phyloP scores from a whole-genome alignment of 2,113 vertebrate species.

The Bujurquina vittata region DNA sequence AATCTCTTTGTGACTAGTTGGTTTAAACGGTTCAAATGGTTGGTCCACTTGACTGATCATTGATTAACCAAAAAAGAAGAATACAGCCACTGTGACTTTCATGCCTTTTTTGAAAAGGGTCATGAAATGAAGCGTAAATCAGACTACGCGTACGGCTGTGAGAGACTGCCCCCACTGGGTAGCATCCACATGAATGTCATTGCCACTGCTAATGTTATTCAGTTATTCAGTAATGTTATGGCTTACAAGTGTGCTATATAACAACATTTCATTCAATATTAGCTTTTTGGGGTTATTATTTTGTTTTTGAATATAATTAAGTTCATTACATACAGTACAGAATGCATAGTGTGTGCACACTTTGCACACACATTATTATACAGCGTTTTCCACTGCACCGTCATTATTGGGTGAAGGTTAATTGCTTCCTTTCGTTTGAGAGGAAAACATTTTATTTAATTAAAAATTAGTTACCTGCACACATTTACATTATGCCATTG shows the following conservation, averaged over 20 bases:
- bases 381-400: not conserved
- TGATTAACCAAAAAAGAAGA: no score
- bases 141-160: not conserved
- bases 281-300: not conserved
- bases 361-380: not conserved
- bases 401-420: accelerated
- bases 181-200: not conserved
- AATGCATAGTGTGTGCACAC: not conserved
- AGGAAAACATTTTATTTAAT: not conserved
- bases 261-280: not conserved
- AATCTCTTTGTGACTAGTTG: not conserved
- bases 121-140: not conserved
- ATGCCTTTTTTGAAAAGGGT: not conserved
- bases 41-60: not conserved
- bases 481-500: not conserved
- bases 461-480: not conserved
- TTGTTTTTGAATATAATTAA: not conserved
- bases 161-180: not conserved
- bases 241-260: not conserved
- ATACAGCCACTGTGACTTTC: not conserved
- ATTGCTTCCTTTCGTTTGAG: not conserved
- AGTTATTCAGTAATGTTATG: no score
- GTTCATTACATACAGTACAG: not conserved
- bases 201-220: not conserved
- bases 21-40: not conserved